Evolutionary conservation across 2,113 vertebrate species (phyloP), one percentile per base, ranked within the genome.

Genomic region (Entelurus aequoreus): DNA sequence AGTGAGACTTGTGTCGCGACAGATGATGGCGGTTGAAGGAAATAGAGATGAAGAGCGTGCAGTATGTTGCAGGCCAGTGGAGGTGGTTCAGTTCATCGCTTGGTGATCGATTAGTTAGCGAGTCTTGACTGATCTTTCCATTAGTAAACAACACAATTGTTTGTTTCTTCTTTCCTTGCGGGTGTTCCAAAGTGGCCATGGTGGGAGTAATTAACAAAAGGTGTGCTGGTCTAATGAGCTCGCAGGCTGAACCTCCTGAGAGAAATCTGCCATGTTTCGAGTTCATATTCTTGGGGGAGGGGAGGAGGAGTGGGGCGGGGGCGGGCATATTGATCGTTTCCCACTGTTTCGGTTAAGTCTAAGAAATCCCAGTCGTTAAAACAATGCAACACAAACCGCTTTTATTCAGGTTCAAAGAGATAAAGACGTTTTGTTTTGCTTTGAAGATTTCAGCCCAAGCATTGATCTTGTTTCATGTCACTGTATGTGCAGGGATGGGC

Each of bases 321-420:
- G 19, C 1, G 19, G 19, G 77, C 44, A 56, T 86, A 89, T 89
- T 62, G 87, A 88, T 90, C 85, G 74, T 66, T 71, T 78, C 75
- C 72, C 47, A 74, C 81, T 84, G 81, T 56, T 74, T 81, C 72
- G 83, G 65, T 87, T 65, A 77, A 80, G 82, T 70, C 76, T 68
- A 51, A 71, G 73, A 80, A 77, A 66, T 76, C 76, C 68, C 15
- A n/a, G 54, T 47, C 14, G 52, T 75, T 65, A 44, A 44, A 76
- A 53, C 54, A 63, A 56, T 56, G 62, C 63, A 66, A 67, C 68
- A 44, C 57, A 40, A 75, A 36, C 16, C 36, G 74, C 38, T 15
- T 69, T 51, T 52, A 21, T 55, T 54, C 56, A 74, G 57, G 75
- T 79, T 84, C 72, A 77, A 79, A 84, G 75, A 63, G 72, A 70